Evolutionary conservation across 2,888 invertebrate species (phyloP), one percentile per base, ranked within the genome.

Genomic region (Sarcophaga rosellei): DNA sequence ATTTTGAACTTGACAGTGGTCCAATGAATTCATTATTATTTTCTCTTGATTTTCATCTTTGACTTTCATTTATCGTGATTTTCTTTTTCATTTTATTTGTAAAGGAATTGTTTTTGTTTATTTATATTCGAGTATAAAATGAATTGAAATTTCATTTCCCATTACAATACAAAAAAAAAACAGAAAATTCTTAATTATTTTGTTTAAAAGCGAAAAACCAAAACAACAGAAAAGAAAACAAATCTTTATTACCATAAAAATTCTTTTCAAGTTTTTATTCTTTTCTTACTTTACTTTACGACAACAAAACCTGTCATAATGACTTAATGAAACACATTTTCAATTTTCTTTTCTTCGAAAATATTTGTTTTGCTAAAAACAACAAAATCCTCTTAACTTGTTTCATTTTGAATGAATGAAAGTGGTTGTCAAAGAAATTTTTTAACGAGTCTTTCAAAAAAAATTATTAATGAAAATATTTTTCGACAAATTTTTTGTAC

Each of bases 1-100:
- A 81, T 86, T 86, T 75, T 86, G 86, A 86, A 86, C 86, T 86
- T 86, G 86, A 86, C 84, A 84, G 66, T 86, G 75, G 76, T 86
- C 80, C 83, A 86, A 86, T 86, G 76, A 83, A 47, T 77, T 77
- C 72, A 78, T 78, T 75, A 63, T 68, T 53, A 53, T 70, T 74
- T 59, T 15, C 17, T 53, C 17, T 15, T 17, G 53, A 53, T 53
- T 20, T 57, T 65, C 45, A 20, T 68, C 47, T 75, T 68, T 47
- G 63, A 20, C 8, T 63, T 65, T 53, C 17, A 15, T 63, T 8
- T 25, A 20, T 11, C 35, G 35, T 35, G 8, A 35, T 75, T 25
- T 35, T 53, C 53, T 53, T 45, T 72, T 12, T 15, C 53, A 53
- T 15, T 53, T 62, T 10, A 45, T 17, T 17, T n/a, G 57, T 4